These are phyloP conservation scores for Sakesphorus luctuosus DNA, from an alignment of 2,113 vertebrate genomes.

Conservation along the genomic window DNA sequence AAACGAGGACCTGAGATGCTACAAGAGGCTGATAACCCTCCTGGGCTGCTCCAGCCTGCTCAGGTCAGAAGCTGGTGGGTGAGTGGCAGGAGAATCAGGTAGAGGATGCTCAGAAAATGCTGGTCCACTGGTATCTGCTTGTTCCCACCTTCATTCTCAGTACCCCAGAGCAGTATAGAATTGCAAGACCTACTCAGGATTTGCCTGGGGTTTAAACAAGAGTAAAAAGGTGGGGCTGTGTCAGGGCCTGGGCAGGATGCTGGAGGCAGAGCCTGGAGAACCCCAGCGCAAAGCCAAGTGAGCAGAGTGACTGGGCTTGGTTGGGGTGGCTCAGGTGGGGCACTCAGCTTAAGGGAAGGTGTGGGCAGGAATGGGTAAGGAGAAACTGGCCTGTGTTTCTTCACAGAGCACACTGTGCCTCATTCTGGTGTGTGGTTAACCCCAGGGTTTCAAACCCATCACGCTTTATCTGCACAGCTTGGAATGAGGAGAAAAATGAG, in stretches of 20 bases:
- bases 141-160: background rate
- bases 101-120: background rate
- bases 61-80: background rate
- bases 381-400: background rate
- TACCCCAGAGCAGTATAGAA: background rate
- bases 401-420: background rate
- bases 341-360: background rate
- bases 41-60: background rate
- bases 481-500: background rate
- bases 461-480: background rate
- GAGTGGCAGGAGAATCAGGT: background rate
- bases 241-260: background rate
- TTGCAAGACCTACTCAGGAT: background rate
- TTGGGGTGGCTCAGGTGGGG: background rate
- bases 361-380: background rate
- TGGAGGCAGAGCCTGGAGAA: background rate
- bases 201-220: background rate
- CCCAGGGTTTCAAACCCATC: conserved; percentile 1
- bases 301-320: background rate
- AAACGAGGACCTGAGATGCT: background rate
- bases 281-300: background rate
- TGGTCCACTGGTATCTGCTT: background rate
- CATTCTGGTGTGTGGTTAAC: conserved; percentile 10
- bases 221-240: background rate
- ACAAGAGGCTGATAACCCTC: background rate